phyloP scores from a whole-genome alignment of 2,888 invertebrate species.

The Dynastes hyllus region DNA sequence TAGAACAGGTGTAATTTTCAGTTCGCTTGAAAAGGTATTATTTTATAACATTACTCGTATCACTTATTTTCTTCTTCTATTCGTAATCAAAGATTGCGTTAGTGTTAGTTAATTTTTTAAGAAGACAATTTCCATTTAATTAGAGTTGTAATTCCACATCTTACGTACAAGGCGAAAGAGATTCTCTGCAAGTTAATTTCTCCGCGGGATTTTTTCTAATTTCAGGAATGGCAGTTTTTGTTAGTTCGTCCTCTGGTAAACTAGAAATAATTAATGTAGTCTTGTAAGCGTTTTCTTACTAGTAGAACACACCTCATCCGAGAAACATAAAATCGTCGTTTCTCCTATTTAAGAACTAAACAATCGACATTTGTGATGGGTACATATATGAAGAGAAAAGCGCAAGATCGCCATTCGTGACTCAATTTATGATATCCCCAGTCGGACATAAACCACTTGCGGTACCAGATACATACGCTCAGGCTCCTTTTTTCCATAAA shows the following conservation, averaged over 20 bases:
- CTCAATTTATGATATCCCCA: constrained; percentile 39
- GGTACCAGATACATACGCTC: constrained; percentile 42
- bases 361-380: constrained; percentile 35
- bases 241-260: neutral
- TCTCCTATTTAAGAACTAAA: constrained; percentile 43
- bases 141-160: neutral
- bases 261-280: constrained; percentile 29
- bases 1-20: too few species aligned
- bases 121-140: constrained; percentile 3
- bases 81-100: neutral
- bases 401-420: constrained; percentile 42
- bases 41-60: neutral
- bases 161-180: neutral
- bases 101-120: neutral
- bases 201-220: constrained; percentile 9
- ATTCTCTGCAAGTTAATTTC: constrained; percentile 10
- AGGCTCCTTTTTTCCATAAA: constrained; percentile 37
- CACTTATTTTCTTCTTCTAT: neutral
- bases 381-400: constrained; percentile 44
- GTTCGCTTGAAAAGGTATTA: too few species aligned
- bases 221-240: constrained; percentile 11
- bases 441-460: constrained; percentile 40
- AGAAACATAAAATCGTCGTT: constrained; percentile 26
- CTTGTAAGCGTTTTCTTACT: constrained; percentile 20
- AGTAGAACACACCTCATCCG: constrained; percentile 32